A percentile compares a stretch with the other conserved stretches of the same genome.
Evolutionary conservation across 2,797 vertebrate genomes (phyloP).

Genomic region (Ciconia nigra): DNA sequence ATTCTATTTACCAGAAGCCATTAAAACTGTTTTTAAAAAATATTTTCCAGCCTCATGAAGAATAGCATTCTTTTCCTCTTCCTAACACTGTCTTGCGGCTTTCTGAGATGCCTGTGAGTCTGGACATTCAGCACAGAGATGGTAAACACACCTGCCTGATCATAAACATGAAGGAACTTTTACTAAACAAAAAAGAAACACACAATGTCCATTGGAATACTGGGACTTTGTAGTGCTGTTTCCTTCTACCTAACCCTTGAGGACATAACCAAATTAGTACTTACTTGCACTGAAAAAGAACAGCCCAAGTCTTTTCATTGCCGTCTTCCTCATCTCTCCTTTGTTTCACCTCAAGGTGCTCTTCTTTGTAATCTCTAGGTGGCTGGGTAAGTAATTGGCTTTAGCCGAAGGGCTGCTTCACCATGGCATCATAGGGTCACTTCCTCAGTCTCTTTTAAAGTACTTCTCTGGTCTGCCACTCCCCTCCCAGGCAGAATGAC

Average conservation of each 20-base stretch:
- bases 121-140: not conserved
- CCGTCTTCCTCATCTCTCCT: not conserved
- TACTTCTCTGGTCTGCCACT: not conserved
- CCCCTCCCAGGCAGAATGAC: not conserved
- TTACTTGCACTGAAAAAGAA: constrained; percentile 59
- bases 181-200: not conserved
- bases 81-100: not conserved
- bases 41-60: not conserved
- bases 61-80: not conserved
- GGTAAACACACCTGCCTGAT: not conserved
- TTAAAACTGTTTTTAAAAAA: not conserved
- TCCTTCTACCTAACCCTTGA: not conserved
- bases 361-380: not conserved
- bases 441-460: not conserved
- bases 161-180: not conserved
- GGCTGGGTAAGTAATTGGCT: not conserved
- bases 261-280: constrained; percentile 7
- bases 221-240: not conserved
- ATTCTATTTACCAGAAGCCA: not conserved
- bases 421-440: not conserved
- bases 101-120: not conserved
- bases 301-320: not conserved
- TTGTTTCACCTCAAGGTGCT: not conserved
- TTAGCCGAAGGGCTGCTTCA: not conserved
- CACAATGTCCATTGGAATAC: not conserved